These are phyloP conservation scores for Lithobates sylvaticus DNA, from an alignment of 2,797 vertebrate genomes.

Conservation along the genomic window DNA sequence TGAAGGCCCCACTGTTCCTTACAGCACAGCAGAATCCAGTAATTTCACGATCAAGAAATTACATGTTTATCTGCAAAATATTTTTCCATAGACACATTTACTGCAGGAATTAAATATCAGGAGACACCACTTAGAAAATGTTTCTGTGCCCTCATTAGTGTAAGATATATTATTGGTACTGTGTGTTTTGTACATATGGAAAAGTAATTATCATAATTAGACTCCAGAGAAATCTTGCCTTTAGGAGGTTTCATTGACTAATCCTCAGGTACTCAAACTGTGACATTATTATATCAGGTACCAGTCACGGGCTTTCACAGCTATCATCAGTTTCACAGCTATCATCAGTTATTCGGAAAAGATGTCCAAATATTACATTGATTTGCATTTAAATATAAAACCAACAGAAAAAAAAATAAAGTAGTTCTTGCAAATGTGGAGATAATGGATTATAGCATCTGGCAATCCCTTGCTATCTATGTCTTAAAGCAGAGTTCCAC, in stretches of 20 bases:
- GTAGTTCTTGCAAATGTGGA: background rate
- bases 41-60: too few relatives aligned
- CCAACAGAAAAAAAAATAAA: background rate
- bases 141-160: background rate
- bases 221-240: constrained; percentile 13
- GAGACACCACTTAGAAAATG: constrained; percentile 1
- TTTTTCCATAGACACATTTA: background rate
- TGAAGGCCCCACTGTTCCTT: too few relatives aligned
- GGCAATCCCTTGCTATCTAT: too few relatives aligned
- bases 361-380: too few relatives aligned
- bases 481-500: too few relatives aligned
- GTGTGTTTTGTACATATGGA: constrained; percentile 17
- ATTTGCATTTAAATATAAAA: background rate
- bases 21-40: too few relatives aligned
- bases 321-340: background rate
- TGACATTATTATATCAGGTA: constrained; percentile 6
- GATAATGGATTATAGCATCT: too few relatives aligned
- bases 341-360: background rate
- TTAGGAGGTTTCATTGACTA: constrained; percentile 15
- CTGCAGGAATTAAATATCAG: background rate
- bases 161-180: background rate
- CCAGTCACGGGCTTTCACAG: background rate
- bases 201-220: constrained; percentile 1
- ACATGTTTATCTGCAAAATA: background rate
- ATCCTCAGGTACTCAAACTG: background rate